Base-by-base conservation (phyloP, 2,888 invertebrate species). In the Sphaeridia pumilis region DNA sequence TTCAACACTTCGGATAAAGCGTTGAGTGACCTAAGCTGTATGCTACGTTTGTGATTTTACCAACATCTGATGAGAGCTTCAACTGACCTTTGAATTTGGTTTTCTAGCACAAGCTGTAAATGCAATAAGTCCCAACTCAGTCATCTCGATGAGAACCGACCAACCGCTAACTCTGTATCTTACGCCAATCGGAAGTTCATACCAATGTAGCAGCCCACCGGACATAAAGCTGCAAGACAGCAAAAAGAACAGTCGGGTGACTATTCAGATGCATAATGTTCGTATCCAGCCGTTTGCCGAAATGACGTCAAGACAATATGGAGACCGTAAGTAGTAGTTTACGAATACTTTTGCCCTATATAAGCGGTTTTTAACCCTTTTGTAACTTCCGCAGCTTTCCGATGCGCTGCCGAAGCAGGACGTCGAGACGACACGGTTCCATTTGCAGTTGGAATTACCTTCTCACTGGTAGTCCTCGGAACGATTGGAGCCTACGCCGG, bases 251-350 rank as follows among this genome's bases (percentile, higher is more conserved):
- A 59, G 72, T 1, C 75, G 76, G 51, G 82, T 81, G 0, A 79
- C 78, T 41, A 71, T 83, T 1, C 78, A 79, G 63, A 72, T 83
- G 14, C 76, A 81, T 24, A 79, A 81, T 60, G 74, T 87, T 72
- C 80, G 82, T 55, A 76, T 90, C 53, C 89, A 90, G 68, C 86
- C 89, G 24, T 90, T 89, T 71, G 88, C 79, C 86, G 85, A 72
- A 84, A 85, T 69, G 82, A 81, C 42, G 81, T 81, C 69, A 70
- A 79, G 68, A 36, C 61, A 63, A 50, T 76, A 84, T 67, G 83
- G 83, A 0, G 75, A 78, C 0, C 69, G 72, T 72, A 66, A 66
- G 31, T 12, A 46, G 17, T 14, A 22, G 5, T 28, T 25, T 27
- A 20, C 17, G 38, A 38, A 14, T 7, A 5, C 20, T 12, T 38